These are phyloP conservation scores for Miichthys miiuy DNA, from an alignment of 2,797 vertebrate genomes.

Conservation along the genomic window DNA sequence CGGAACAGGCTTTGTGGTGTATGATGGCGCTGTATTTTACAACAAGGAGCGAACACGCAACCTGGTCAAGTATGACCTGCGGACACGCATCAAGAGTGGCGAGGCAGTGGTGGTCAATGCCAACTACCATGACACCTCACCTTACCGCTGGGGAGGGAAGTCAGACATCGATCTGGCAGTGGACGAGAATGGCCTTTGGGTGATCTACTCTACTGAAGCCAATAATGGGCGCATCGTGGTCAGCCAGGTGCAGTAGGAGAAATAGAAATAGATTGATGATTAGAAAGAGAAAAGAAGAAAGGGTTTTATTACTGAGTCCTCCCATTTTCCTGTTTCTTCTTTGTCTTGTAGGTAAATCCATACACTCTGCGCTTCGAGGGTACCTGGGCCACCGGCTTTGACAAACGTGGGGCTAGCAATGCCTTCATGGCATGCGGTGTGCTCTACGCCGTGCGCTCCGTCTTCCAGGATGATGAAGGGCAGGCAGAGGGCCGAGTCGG, in stretches of 20 bases:
- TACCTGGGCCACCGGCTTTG: constrained; percentile 94
- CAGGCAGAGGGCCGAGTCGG: constrained; percentile 91
- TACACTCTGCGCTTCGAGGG: constrained; percentile 96
- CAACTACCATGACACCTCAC: constrained; percentile 96
- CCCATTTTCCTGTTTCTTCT: neutral
- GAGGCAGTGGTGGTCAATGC: constrained; percentile 94
- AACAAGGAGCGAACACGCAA: constrained; percentile 96
- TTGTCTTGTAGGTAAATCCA: constrained; percentile 88
- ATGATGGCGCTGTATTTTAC: constrained; percentile 95
- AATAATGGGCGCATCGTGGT: constrained; percentile 94
- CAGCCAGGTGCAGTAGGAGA: constrained; percentile 87
- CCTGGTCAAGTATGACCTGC: constrained; percentile 93
- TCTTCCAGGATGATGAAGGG: constrained; percentile 93
- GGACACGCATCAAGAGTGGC: constrained; percentile 95
- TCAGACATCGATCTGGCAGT: constrained; percentile 95
- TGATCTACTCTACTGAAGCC: constrained; percentile 94
- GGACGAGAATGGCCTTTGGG: constrained; percentile 96
- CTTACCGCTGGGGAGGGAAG: constrained; percentile 96
- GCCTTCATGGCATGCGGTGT: constrained; percentile 96
- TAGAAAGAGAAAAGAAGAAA: neutral
- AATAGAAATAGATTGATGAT: constrained; percentile 19
- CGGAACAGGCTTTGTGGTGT: constrained; percentile 95
- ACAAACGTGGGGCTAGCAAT: constrained; percentile 93
- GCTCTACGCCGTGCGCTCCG: constrained; percentile 92
- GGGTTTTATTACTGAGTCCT: neutral